Base-by-base conservation (phyloP, 2,888 invertebrate genomes). In the Eristalis tenax region DNA sequence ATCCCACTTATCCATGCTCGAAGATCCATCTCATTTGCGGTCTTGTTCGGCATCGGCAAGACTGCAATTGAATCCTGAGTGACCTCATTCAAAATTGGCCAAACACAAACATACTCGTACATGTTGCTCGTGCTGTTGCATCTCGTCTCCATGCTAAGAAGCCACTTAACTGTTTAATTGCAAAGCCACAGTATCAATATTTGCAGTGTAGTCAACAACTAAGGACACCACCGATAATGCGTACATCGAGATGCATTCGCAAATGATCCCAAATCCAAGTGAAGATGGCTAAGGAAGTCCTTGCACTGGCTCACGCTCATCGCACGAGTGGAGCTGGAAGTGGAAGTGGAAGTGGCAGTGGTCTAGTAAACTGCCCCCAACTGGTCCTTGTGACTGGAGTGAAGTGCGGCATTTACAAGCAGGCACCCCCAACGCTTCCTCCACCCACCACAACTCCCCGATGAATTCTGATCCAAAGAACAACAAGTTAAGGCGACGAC, bases 101-200 rank as follows among this genome's bases (percentile, higher is more conserved):
- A 76, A 76, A 35, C 76, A 80, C 71, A 73, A 77, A 23, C 70
- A 71, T 18, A 61, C 61, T 71, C 35, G 28, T 40, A 76, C 78
- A 78, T 83, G 86, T 83, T 86, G 85, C 82, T 82, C 70, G 59
- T 78, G 82, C 82, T 86, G 77, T 78, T 86, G 77, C 70, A 38
- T 63, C 32, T 32, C 73, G n/a, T 63, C 74, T 66, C 22, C 59
- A 13, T 43, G 69, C 70, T 70, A 68, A 79, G 78, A 83, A 86
- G 87, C 83, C 87, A 87, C 83, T 87, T 80, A 87, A 83, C 83
- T 83, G 73, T 83, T 87, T 87, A 87, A 87, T 80, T 83, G 71
- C 80, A 83, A 80, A 87, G 76, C 87, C 87, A 80, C 83, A 87
- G 83, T 83, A 83, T 87, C 83, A 87, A 87, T 87, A 87, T 83